Evolutionary conservation across 2,113 vertebrate genomes (phyloP).

Genomic region (Cyanoramphus novaezelandiae): DNA sequence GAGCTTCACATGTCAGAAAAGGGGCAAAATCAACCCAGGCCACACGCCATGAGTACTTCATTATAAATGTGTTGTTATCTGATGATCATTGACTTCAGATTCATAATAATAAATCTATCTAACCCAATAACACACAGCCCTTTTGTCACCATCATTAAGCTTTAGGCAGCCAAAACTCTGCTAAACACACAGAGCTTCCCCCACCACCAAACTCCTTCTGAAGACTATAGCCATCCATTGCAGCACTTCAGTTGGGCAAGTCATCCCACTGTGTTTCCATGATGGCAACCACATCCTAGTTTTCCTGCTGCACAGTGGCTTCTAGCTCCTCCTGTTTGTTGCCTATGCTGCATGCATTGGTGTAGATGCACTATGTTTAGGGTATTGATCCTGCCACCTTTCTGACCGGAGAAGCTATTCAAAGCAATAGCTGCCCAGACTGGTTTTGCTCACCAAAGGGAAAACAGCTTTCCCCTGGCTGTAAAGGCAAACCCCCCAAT

Average conservation of each 20-base stretch:
- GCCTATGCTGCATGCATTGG: not conserved
- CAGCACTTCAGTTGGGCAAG: not conserved
- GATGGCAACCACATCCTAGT: not conserved
- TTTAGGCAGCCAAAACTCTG: not conserved
- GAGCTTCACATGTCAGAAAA: not conserved
- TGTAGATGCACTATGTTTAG: not conserved
- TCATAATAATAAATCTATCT: not conserved
- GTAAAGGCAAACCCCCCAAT: not conserved
- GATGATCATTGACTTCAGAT: not conserved
- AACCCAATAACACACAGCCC: not conserved
- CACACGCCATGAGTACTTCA: not conserved
- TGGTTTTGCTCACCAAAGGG: not conserved
- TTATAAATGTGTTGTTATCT: conserved; percentile 44
- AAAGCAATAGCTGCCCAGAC: not conserved
- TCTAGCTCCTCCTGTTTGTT: not conserved
- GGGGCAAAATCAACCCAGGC: not conserved
- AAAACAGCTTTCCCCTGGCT: not conserved
- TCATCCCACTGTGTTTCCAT: not conserved
- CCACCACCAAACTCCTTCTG: not conserved
- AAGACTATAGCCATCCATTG: not conserved
- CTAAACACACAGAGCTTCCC: too few species aligned
- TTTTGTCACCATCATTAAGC: not conserved
- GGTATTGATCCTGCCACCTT: not conserved
- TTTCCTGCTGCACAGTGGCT: not conserved
- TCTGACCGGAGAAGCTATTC: not conserved